Evolutionary conservation across 2,797 vertebrate genomes (phyloP).

Genomic region (Mormyrus hasselquistii): DNA sequence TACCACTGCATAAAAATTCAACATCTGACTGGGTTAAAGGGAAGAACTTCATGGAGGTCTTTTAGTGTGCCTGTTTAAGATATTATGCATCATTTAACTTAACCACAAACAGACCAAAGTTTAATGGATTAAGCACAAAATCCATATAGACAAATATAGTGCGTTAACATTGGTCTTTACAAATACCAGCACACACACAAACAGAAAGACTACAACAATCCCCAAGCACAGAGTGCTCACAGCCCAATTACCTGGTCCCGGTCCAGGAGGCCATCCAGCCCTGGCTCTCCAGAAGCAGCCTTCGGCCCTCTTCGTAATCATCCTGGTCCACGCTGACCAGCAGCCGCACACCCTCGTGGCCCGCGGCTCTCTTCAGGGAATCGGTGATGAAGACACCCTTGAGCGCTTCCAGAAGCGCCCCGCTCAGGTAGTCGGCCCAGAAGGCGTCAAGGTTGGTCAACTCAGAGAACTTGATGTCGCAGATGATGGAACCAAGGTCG

Average conservation of each 20-base stretch:
- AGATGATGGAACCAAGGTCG: conserved; percentile 83
- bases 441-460: conserved; percentile 85
- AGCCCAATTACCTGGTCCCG: conserved; percentile 24
- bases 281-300: conserved; percentile 53
- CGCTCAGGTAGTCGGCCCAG: conserved; percentile 87
- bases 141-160: neutral
- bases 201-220: neutral
- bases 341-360: conserved; percentile 75
- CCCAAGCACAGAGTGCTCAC: neutral
- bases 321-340: conserved; percentile 89
- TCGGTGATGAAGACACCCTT: conserved; percentile 88
- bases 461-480: conserved; percentile 89
- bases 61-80: neutral
- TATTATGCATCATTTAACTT: neutral
- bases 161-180: neutral
- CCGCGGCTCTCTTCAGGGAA: conserved; percentile 76
- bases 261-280: conserved; percentile 12
- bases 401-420: conserved; percentile 79
- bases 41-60: neutral
- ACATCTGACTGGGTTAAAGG: neutral
- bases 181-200: neutral
- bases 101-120: neutral
- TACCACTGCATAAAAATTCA: neutral
- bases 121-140: neutral
- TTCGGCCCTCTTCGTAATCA: conserved; percentile 79